These are phyloP conservation scores for Columbina picui DNA, from an alignment of 2,113 vertebrate species.

Conservation along the genomic window DNA sequence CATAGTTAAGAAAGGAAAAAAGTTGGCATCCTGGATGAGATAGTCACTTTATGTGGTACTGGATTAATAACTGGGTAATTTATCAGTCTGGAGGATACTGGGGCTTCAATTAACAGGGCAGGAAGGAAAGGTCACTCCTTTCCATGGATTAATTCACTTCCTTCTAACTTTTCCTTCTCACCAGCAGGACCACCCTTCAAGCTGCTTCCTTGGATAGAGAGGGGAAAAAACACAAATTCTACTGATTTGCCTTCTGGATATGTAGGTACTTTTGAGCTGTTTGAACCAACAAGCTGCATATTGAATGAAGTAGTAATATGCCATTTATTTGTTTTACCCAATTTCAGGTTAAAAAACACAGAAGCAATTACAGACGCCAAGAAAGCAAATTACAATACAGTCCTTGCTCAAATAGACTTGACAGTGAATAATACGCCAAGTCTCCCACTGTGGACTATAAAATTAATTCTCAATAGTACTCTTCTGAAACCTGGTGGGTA, in stretches of 20 bases:
- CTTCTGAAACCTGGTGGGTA: neutral
- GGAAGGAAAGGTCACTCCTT: neutral
- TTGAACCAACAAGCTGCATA: neutral
- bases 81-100: neutral
- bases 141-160: neutral
- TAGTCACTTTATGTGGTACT: neutral
- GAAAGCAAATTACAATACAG: neutral
- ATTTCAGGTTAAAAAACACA: neutral
- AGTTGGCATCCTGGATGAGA: neutral
- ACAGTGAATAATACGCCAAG: neutral
- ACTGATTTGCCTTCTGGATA: neutral
- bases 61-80: neutral
- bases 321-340: neutral
- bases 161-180: neutral
- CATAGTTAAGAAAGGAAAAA: neutral
- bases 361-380: neutral
- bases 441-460: neutral
- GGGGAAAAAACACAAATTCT: neutral
- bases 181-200: neutral
- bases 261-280: neutral
- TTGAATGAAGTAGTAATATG: neutral
- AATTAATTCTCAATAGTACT: neutral
- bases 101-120: neutral
- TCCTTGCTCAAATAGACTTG: neutral
- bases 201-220: neutral